Evolutionary conservation across 2,113 vertebrate genomes (phyloP).

Genomic region (Vimba vimba): DNA sequence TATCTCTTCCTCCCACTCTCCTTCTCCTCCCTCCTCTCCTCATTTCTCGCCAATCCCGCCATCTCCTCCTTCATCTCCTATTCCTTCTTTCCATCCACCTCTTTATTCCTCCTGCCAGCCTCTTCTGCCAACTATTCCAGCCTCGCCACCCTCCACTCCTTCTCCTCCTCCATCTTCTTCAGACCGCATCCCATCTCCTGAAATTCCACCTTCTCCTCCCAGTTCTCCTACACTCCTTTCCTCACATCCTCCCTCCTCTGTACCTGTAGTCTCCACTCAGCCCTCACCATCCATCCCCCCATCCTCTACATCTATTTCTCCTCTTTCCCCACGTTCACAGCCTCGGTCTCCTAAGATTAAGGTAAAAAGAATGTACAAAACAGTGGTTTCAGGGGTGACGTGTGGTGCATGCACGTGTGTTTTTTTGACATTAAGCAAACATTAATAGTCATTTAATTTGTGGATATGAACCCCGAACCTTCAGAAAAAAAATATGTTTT

Average conservation of each 20-base stretch:
- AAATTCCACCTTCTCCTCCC: neutral
- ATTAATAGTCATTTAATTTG: neutral
- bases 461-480: neutral
- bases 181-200: neutral
- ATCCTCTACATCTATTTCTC: slow-evolving; percentile 74
- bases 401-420: slow-evolving; percentile 56
- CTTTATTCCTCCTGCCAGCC: slow-evolving; percentile 46
- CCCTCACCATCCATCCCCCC: slow-evolving; percentile 60
- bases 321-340: slow-evolving; percentile 76
- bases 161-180: slow-evolving; percentile 2
- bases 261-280: slow-evolving; percentile 54
- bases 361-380: slow-evolving; percentile 77
- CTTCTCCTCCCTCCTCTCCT: slow-evolving; percentile 37
- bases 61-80: neutral
- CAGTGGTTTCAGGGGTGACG: neutral
- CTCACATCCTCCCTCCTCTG: slow-evolving; percentile 54
- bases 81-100: slow-evolving; percentile 32
- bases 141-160: slow-evolving; percentile 49
- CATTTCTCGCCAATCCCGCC: neutral
- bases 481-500: neutral
- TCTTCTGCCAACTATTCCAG: slow-evolving; percentile 48
- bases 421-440: neutral
- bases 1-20: slow-evolving; percentile 6
- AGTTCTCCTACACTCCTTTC: neutral
- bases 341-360: slow-evolving; percentile 81